Evolutionary conservation across 2,797 vertebrate genomes (phyloP), one percentile per base, ranked within the genome.

Genomic region (Crotalus adamanteus): DNA sequence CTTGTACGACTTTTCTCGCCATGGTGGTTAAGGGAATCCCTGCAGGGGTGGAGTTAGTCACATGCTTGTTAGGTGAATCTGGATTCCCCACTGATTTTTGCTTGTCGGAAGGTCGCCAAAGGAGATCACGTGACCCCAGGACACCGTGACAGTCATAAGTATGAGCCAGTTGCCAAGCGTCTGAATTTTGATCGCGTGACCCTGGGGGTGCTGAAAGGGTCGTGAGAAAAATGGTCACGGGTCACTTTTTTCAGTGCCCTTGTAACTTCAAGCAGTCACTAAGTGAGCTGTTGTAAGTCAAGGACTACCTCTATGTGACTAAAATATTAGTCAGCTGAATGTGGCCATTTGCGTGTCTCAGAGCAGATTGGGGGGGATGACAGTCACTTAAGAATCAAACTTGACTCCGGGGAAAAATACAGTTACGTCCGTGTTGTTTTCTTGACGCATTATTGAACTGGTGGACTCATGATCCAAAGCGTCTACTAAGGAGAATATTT

Each of bases 11-110:
- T 69, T 69, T 31, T 31, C 65, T 69, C 5, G n/a, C n/a, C 14
- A 31, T 5, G 2, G 2, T 18, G 14, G 6, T 69, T 31, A 69
- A 69, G 65, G 2, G 65, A 31, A 69, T 31, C 65, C 2, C n/a
- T 18, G 14, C 26, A 65, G 26, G 11, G 28, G 26, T 69, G 14
- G 16, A 18, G 14, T 11, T 69, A 31, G n/a, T 69, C 5, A 18
- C 16, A 7, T 0, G 1, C 5, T n/a, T 14, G 65, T 31, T 31
- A 2, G 31, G 14, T 0, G 6, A 69, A 69, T 69, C 5, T 0
- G 65, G n/a, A 14, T 7, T 31, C 14, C n/a, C n/a, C n/a, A 0
- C 6, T 7, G 65, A 3, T n/a, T 31, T 51, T 31, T 31, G n/a
- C n/a, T 7, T 69, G n/a, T 18, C 14, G 6, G 28, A 69, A 31